phyloP scores from a whole-genome alignment of 2,888 invertebrate genomes.

The Cremastobaeus sp. region DNA sequence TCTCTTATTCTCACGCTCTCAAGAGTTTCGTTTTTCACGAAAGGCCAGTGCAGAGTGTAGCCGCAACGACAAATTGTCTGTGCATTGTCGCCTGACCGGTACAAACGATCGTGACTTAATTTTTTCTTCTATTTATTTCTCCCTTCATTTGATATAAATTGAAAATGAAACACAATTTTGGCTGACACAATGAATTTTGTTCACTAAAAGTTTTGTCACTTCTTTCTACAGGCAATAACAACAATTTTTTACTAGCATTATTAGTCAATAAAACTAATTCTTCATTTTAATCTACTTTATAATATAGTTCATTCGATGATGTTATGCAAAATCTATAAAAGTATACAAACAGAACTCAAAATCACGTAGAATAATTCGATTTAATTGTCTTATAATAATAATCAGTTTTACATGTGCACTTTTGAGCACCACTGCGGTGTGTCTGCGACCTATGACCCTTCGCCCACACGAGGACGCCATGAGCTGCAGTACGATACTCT shows the following conservation, averaged over 20 bases:
- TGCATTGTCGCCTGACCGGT: constrained; percentile 68
- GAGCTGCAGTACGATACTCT: constrained; percentile 70
- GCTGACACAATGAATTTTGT: no score
- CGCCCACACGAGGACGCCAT: constrained; percentile 76
- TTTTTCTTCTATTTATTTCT: constrained; percentile 51
- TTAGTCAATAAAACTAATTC: no score
- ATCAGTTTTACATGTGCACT: constrained; percentile 14
- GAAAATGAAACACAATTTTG: constrained; percentile 63
- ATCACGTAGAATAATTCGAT: constrained; percentile 20
- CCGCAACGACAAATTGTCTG: constrained; percentile 66
- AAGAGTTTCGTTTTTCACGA: constrained; percentile 58
- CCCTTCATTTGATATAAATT: no score
- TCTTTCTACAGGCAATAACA: no score
- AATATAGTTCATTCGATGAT: no score
- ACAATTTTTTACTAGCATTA: no score
- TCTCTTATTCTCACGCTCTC: constrained; percentile 62
- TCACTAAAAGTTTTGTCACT: no score
- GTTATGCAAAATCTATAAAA: no score
- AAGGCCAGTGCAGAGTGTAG: constrained; percentile 47
- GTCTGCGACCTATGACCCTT: constrained; percentile 77
- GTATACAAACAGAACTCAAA: background rate
- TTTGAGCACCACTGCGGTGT: constrained; percentile 73
- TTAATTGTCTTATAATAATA: constrained; percentile 8
- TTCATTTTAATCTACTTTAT: background rate
- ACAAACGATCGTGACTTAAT: constrained; percentile 62